phyloP scores from a whole-genome alignment of 2,797 vertebrate species.

The Ctenopoma kingsleyae region DNA sequence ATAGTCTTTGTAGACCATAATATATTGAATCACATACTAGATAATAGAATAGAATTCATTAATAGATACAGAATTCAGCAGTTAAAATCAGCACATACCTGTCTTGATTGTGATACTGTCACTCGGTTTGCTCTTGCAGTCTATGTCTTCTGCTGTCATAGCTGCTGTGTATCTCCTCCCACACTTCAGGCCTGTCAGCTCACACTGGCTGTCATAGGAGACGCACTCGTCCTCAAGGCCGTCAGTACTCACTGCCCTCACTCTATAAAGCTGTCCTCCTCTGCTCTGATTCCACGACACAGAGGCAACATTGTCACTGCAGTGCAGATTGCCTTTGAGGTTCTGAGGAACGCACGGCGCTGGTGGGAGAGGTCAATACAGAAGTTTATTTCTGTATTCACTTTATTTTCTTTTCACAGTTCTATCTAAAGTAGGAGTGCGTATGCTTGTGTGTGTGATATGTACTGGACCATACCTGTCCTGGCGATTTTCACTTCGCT shows the following conservation, averaged over 20 bases:
- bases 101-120: conserved; percentile 73
- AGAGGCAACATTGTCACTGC: conserved; percentile 77
- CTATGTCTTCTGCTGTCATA: conserved; percentile 73
- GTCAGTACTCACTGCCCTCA: conserved; percentile 61
- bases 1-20: background rate
- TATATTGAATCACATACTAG: background rate
- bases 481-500: conserved; percentile 64
- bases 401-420: background rate
- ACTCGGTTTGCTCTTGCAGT: conserved; percentile 78
- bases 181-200: conserved; percentile 77
- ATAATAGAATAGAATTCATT: background rate
- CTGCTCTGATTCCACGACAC: conserved; percentile 76
- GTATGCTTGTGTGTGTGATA: background rate
- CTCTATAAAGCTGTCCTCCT: conserved; percentile 75
- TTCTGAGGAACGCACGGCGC: conserved; percentile 80
- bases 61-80: too few relatives aligned
- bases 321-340: conserved; percentile 73
- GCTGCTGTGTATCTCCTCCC: conserved; percentile 78
- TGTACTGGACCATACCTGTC: conserved; percentile 71
- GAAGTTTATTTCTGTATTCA: background rate
- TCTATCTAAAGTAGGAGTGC: background rate
- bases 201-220: conserved; percentile 58
- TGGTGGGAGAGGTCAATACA: conserved; percentile 32
- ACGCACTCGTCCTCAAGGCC: conserved; percentile 66
- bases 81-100: conserved; percentile 61